phyloP scores from a whole-genome alignment of 1,140 invertebrate genomes.

The Listronotus bonariensis region DNA sequence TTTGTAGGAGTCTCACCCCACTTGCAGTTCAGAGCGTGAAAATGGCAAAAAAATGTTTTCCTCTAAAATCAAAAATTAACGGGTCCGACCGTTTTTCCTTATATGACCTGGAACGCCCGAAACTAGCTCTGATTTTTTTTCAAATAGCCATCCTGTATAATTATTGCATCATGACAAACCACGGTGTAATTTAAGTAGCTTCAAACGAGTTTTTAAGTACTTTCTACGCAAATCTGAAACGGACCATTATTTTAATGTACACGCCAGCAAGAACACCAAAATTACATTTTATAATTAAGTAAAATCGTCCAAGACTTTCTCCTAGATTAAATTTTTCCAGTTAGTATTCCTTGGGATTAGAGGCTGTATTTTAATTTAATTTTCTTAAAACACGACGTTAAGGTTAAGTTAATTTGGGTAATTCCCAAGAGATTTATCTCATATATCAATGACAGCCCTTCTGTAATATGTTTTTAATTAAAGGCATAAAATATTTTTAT shows the following conservation, averaged over 20 bases:
- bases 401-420: background rate
- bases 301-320: slow-evolving; percentile 8
- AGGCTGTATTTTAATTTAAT: slow-evolving; percentile 8
- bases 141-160: too few relatives aligned
- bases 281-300: slow-evolving; percentile 10
- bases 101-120: too few relatives aligned
- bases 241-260: slow-evolving; percentile 5
- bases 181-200: too few relatives aligned
- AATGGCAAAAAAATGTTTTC: too few relatives aligned
- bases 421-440: background rate
- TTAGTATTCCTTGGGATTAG: background rate
- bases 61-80: too few relatives aligned
- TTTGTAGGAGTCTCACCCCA: too few relatives aligned
- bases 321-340: slow-evolving; percentile 6
- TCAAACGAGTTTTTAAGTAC: too few relatives aligned
- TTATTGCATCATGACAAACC: too few relatives aligned
- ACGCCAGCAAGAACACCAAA: background rate
- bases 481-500: background rate
- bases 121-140: too few relatives aligned
- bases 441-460: background rate
- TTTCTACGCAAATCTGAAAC: background rate
- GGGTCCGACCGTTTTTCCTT: too few relatives aligned
- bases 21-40: too few relatives aligned
- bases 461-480: background rate
- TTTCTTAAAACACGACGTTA: slow-evolving; percentile 5